phyloP scores from a whole-genome alignment of 2,113 vertebrate genomes.

The Cygnus atratus region DNA sequence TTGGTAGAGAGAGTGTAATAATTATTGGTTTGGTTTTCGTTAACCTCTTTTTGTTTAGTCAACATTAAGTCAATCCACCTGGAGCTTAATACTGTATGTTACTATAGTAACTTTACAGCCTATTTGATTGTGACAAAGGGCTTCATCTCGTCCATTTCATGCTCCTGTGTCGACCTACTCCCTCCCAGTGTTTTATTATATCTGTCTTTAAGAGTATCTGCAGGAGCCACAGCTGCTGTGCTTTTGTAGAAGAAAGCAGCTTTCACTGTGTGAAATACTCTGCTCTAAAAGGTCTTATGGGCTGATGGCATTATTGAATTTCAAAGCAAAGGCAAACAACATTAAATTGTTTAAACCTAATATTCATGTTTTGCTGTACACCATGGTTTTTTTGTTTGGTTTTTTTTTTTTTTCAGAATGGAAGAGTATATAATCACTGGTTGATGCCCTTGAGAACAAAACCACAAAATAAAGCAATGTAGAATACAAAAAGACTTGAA shows the following conservation, averaged over 20 bases:
- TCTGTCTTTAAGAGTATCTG: constrained; percentile 82
- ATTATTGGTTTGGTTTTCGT: constrained; percentile 79
- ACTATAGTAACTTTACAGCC: constrained; percentile 91
- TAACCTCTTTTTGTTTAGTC: constrained; percentile 80
- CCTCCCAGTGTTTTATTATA: constrained; percentile 85
- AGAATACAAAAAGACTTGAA: constrained; percentile 39
- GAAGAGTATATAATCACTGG: constrained; percentile 54
- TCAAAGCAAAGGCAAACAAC: constrained; percentile 80
- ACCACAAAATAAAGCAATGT: constrained; percentile 54
- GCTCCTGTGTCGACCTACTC: constrained; percentile 83
- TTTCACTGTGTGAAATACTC: constrained; percentile 80
- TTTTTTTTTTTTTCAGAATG: background rate
- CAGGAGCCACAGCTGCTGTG: constrained; percentile 84
- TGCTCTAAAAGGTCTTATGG: constrained; percentile 74
- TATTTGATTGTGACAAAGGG: constrained; percentile 87
- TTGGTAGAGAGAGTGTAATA: constrained; percentile 68
- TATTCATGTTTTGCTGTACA: constrained; percentile 66
- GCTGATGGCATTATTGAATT: constrained; percentile 81
- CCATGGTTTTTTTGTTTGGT: background rate
- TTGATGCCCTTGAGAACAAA: constrained; percentile 61
- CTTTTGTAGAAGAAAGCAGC: constrained; percentile 80
- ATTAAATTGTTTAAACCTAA: constrained; percentile 79
- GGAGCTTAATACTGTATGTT: constrained; percentile 85
- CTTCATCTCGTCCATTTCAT: constrained; percentile 88
- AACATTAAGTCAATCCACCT: constrained; percentile 88